Conservation (phyloP, 2,888 invertebrate genomes). For the Phyto melanocephala region DNA sequence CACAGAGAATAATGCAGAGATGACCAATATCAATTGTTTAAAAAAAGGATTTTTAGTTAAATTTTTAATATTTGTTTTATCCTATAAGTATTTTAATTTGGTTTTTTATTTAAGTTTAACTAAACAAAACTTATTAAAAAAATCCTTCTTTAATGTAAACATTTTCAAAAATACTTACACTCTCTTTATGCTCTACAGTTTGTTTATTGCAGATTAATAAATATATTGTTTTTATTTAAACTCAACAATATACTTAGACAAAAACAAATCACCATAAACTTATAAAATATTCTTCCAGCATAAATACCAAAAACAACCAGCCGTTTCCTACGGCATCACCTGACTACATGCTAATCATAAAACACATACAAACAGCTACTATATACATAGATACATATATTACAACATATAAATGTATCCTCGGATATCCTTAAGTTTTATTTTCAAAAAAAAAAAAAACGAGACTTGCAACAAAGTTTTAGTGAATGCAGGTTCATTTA, state of each 20-base stretch:
- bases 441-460: background rate
- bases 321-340: conserved; percentile 49
- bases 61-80: too few species aligned
- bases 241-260: background rate
- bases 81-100: too few species aligned
- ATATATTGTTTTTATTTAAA: background rate
- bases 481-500: conserved; percentile 63
- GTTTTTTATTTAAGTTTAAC: too few species aligned
- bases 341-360: background rate
- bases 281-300: conserved; percentile 62
- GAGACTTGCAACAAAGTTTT: conserved; percentile 37
- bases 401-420: conserved; percentile 14
- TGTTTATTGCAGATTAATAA: conserved; percentile 11
- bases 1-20: background rate
- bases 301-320: conserved; percentile 43
- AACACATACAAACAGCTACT: background rate
- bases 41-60: too few species aligned
- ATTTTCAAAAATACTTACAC: too few species aligned
- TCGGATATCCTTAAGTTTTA: conserved; percentile 58
- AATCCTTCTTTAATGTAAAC: too few species aligned
- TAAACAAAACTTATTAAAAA: too few species aligned
- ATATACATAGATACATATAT: background rate
- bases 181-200: background rate
- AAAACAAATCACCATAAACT: conserved; percentile 44
- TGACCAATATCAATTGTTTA: too few species aligned